A percentile compares a stretch with the other conserved stretches of the same genome.
Conservation (phyloP, 2,797 vertebrate genomes). For the Threskiornis aethiopicus region DNA sequence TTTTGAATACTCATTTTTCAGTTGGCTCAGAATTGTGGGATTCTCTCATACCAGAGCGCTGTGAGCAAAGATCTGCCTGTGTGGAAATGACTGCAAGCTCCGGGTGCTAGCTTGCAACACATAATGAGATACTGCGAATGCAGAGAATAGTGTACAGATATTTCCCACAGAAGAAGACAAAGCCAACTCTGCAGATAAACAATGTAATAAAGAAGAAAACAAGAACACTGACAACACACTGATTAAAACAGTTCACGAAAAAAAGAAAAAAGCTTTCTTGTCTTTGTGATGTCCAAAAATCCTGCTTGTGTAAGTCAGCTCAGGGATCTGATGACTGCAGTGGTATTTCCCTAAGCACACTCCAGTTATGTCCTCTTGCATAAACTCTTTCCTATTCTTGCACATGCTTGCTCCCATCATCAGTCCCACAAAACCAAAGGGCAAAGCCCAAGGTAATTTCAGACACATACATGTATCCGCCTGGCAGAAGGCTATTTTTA, state of each 20-base stretch:
- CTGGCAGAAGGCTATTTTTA: constrained; percentile 11
- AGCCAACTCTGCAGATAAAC: not conserved
- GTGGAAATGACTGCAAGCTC: not conserved
- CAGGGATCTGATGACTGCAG: constrained; percentile 24
- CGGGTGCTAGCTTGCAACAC: not conserved
- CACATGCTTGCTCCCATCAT: not conserved
- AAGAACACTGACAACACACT: not conserved
- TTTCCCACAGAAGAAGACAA: not conserved
- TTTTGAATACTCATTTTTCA: not conserved
- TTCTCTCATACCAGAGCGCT: not conserved
- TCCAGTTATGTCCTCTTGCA: not conserved
- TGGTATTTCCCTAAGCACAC: not conserved
- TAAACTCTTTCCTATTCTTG: not conserved
- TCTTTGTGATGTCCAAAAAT: not conserved
- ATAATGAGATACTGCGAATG: not conserved
- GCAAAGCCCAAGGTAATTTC: constrained; percentile 12
- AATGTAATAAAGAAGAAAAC: not conserved
- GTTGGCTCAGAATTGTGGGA: not conserved
- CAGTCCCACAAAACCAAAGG: not conserved
- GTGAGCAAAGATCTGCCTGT: not conserved
- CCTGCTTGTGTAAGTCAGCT: not conserved
- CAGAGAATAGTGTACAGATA: not conserved
- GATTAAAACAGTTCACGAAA: not conserved
- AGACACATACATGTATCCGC: not conserved
- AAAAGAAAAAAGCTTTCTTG: not conserved